Evolutionary conservation across 2,888 invertebrate species (phyloP), one percentile per base, ranked within the genome.

Genomic region (Conistra vaccinii): DNA sequence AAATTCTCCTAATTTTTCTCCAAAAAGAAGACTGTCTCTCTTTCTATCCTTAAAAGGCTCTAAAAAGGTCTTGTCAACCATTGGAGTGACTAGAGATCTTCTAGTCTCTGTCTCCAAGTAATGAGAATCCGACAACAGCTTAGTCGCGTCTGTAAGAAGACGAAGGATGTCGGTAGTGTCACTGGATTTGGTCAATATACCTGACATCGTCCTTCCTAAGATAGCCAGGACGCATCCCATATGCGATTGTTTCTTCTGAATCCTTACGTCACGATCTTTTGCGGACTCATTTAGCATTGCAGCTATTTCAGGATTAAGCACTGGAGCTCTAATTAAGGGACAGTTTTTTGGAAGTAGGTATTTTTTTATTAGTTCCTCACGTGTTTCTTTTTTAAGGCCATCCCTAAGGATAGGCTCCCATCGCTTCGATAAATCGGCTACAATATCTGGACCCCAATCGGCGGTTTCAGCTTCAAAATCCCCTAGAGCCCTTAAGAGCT

Each of bases 211-310:
- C 51, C 66, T 66, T 32, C 66, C 32, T 51, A 66, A n/a, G 17
- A 66, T 32, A n/a, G 65, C 9, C 48, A 66, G n/a, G 32, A 66
- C 32, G 17, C 65, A 66, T 51, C 32, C 65, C 9, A 66, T 51
- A 17, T 51, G 65, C n/a, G 66, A 66, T 66, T 66, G 66, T n/a
- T 66, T 66, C 51, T 17, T 66, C 32, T 66, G 66, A 17, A 66
- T 51, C 23, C 48, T 48, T n/a, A 32, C 32, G 32, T 48, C 48
- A 65, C 48, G 65, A 65, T 23, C 32, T 48, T 17, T 65, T 51
- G 65, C n/a, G 14, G 65, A 65, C 32, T 65, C 48, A 17, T 48
- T 48, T 32, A 65, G 23, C 48, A 65, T 65, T 23, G 65, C 29
- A 48, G 23, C 9, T 51, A 65, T 32, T 51, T 65, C 48, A 14